phyloP scores from a whole-genome alignment of 2,888 invertebrate species.

The Leucophenga maculata region DNA sequence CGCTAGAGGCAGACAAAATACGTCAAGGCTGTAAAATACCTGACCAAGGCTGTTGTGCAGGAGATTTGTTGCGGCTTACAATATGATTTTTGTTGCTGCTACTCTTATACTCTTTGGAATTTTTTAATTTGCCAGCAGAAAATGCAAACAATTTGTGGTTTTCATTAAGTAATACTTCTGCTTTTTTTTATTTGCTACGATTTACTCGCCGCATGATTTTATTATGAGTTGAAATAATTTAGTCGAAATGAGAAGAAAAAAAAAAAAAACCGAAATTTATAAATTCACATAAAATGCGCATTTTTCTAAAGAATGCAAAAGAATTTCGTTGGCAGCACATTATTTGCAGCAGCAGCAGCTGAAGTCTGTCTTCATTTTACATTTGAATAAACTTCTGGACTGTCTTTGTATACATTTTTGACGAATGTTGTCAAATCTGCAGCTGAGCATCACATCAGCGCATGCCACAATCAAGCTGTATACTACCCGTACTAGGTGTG shows the following conservation, averaged over 20 bases:
- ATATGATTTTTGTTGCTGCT: conserved; percentile 20
- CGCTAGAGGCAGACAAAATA: not conserved
- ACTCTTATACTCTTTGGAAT: conserved; percentile 43
- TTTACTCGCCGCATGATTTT: conserved; percentile 37
- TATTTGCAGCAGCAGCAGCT: conserved; percentile 12
- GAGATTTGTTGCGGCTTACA: conserved; percentile 5
- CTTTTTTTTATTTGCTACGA: conserved; percentile 27
- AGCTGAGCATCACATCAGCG: conserved; percentile 34
- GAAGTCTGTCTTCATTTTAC: conserved; percentile 35
- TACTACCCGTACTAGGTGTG: conserved; percentile 43
- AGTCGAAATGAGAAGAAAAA: not conserved
- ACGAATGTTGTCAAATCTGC: conserved; percentile 51
- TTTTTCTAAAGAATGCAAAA: not conserved
- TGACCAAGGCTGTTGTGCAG: conserved; percentile 13
- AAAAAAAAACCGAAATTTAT: no score
- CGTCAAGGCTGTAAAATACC: conserved; percentile 21
- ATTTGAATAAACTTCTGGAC: conserved; percentile 54
- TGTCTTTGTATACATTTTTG: conserved; percentile 31
- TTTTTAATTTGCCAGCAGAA: conserved; percentile 57
- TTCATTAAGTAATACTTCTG: conserved; percentile 57
- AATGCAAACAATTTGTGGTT: conserved; percentile 64
- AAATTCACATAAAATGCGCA: no score
- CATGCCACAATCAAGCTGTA: not conserved
- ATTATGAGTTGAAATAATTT: conserved; percentile 24
- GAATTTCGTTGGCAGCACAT: conserved; percentile 14